Base-by-base conservation (phyloP, 2,797 vertebrate genomes). In the Poecilia picta region DNA sequence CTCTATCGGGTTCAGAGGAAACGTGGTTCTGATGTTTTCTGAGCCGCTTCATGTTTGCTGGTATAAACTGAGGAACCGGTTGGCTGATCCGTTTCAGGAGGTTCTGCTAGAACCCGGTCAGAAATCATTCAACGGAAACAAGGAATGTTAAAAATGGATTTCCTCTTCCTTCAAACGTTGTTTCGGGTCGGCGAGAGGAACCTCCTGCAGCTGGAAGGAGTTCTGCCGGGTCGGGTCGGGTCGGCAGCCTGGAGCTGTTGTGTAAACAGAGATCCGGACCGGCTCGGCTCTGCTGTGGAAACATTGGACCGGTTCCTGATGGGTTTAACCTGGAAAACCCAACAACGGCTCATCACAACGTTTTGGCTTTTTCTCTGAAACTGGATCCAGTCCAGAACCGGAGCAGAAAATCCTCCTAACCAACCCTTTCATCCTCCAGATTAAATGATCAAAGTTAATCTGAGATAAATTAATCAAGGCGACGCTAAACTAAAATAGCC, bases 161-260 rank as follows among this genome's bases (percentile, higher is more conserved):
- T 31, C 4, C 28, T 62, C n/a, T n/a, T n/a, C n/a, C n/a, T n/a
- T n/a, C 15, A 36, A 18, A 43, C 15, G 16, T 2, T 51, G 47
- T 51, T 51, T 51, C 5, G 18, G 18, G 49, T 23, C 20, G 39
- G 39, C 20, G 49, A 23, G 49, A 51, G 8, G 20, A 51, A 51
- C 23, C 49, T 49, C 47, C 47, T 51, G 20, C 49, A 55, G 25
- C 53, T 55, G 53, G 12, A 4, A 31, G 2, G 16, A 47, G n/a
- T 72, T 28, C 45, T 18, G 71, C 8, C 12, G 23, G 39, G 46
- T 23, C n/a, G 28, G 46, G 18, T 16, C 28, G 28, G 71, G 31
- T 33, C 72, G 20, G 11, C 72, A 73, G 47, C 68, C 13, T 71
- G 43, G 70, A 72, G 11, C 6, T 72, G 70, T 72, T 72, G 70